A percentile compares a stretch with the other conserved stretches of the same genome.
These are phyloP conservation scores for Nymphalis urticae DNA, from an alignment of 2,888 invertebrate genomes.

Conservation along the genomic window DNA sequence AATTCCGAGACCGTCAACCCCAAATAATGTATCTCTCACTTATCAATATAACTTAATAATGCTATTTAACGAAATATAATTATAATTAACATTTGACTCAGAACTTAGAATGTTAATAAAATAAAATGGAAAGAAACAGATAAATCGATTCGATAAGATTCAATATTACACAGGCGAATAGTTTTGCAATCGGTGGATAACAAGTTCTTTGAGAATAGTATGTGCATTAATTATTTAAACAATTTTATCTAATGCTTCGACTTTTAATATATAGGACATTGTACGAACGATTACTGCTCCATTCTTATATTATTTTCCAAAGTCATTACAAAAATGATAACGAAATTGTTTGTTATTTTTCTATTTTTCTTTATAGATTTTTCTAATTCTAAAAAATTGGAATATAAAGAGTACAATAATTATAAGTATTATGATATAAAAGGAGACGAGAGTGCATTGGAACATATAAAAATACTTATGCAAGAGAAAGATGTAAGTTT, in stretches of 20 bases:
- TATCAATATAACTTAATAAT: no score
- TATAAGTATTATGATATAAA: slow-evolving; percentile 39
- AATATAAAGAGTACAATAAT: slow-evolving; percentile 40
- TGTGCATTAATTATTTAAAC: slow-evolving; percentile 10
- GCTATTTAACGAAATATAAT: no score
- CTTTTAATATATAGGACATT: slow-evolving; percentile 13
- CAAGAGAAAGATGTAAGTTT: slow-evolving; percentile 50
- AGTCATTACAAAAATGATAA: background rate
- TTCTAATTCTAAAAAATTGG: background rate
- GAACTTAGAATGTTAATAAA: no score
- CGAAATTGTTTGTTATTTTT: background rate
- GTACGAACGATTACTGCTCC: background rate
- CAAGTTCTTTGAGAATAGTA: background rate
- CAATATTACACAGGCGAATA: background rate
- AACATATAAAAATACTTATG: slow-evolving; percentile 28
- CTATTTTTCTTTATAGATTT: background rate
- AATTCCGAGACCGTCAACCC: no score
- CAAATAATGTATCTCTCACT: no score
- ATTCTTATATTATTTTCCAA: background rate
- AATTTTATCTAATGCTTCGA: slow-evolving; percentile 14
- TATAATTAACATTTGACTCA: no score
- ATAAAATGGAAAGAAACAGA: background rate
- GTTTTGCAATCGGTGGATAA: background rate
- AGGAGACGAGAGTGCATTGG: slow-evolving; percentile 29
- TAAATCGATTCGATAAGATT: no score